Conservation (phyloP, 1,140 invertebrate genomes). For the Drosophila hydei region DNA sequence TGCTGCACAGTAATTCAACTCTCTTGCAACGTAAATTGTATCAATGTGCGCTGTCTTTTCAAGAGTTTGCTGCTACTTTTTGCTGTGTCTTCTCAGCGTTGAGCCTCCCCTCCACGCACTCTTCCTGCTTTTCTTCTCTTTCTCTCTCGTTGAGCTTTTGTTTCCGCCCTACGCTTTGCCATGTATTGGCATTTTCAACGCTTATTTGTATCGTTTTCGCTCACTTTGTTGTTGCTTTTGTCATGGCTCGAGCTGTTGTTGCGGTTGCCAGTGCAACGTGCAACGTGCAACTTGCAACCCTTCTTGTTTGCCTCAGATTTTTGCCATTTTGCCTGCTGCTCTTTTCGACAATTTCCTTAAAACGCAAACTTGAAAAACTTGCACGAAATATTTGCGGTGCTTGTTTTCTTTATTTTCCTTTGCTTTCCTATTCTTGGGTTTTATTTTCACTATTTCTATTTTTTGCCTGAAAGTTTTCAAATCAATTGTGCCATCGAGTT, state of each 20-base stretch:
- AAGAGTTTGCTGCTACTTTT: constrained; percentile 65
- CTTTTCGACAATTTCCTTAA: constrained; percentile 71
- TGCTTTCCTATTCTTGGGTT: constrained; percentile 15
- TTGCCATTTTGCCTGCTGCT: constrained; percentile 42
- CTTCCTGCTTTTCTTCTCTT: constrained; percentile 18
- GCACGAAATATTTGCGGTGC: constrained; percentile 47
- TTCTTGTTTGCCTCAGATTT: constrained; percentile 46
- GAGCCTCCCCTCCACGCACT: neutral
- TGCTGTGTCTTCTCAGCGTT: constrained; percentile 35
- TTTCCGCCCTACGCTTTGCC: constrained; percentile 57
- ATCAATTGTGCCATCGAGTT: constrained; percentile 53
- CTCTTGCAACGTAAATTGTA: constrained; percentile 73
- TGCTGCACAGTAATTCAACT: constrained; percentile 14
- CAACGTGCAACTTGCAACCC: constrained; percentile 51
- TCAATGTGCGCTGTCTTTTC: constrained; percentile 63
- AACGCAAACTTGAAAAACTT: constrained; percentile 77
- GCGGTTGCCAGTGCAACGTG: constrained; percentile 63
- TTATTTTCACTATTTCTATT: constrained; percentile 11
- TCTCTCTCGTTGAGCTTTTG: constrained; percentile 38
- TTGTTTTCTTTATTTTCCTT: constrained; percentile 43
- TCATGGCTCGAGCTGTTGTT: constrained; percentile 42
- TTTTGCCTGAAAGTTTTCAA: constrained; percentile 45
- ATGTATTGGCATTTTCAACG: constrained; percentile 79
- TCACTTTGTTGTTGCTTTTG: constrained; percentile 72
- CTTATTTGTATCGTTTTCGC: constrained; percentile 80